Evolutionary conservation across 2,797 vertebrate species (phyloP).

Genomic region (Amphiprion clarkii): DNA sequence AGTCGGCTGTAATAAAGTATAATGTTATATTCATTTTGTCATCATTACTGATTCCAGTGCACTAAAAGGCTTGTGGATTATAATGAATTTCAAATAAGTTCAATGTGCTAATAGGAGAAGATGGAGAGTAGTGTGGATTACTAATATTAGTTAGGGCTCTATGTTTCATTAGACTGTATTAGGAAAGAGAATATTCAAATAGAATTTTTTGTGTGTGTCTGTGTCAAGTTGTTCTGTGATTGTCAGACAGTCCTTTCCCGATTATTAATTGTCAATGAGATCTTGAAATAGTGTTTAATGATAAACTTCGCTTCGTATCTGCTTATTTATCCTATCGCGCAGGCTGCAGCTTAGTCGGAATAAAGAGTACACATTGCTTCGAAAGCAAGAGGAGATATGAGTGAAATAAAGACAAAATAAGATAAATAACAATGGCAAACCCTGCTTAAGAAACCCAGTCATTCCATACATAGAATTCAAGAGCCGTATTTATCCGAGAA

Average conservation of each 20-base stretch:
- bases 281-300: conserved; percentile 51
- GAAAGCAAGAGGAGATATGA: conserved; percentile 58
- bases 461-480: conserved; percentile 96
- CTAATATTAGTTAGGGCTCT: conserved; percentile 80
- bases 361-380: conserved; percentile 44
- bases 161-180: conserved; percentile 78
- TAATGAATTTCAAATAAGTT: conserved; percentile 85
- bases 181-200: conserved; percentile 72
- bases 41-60: conserved; percentile 80
- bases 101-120: conserved; percentile 80
- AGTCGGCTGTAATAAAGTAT: conserved; percentile 82
- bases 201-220: conserved; percentile 18
- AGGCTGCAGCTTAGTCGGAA: conserved; percentile 26
- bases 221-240: conserved; percentile 75
- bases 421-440: conserved; percentile 83
- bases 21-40: conserved; percentile 86
- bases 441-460: conserved; percentile 83
- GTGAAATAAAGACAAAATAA: conserved; percentile 69
- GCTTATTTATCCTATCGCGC: conserved; percentile 52
- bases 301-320: conserved; percentile 47
- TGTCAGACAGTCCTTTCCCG: conserved; percentile 52
- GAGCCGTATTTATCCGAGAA: conserved; percentile 94
- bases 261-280: conserved; percentile 61
- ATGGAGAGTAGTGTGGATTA: conserved; percentile 75
- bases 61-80: conserved; percentile 81